A percentile compares a stretch with the other conserved stretches of the same genome.
Conservation (phyloP, 2,113 vertebrate species). For the Pica pica region DNA sequence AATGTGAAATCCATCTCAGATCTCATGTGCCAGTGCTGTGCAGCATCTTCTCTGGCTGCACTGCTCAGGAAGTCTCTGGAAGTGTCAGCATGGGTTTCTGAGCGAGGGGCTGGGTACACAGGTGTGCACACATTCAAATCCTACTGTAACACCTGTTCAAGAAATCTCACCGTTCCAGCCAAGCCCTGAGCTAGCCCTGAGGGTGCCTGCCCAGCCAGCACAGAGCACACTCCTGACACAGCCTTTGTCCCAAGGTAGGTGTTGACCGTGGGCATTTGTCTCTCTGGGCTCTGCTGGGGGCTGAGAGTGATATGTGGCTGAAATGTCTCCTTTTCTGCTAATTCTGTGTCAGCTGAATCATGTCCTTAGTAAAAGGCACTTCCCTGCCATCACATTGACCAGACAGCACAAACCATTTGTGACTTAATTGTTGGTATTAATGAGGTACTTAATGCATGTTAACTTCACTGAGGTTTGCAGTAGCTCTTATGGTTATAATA, state of each 20-base stretch:
- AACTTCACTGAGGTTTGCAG: neutral
- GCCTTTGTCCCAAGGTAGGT: neutral
- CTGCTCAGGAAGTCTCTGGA: neutral
- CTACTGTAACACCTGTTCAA: neutral
- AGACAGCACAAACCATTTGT: neutral
- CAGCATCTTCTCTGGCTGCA: neutral
- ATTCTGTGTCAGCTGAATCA: neutral
- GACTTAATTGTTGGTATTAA: neutral
- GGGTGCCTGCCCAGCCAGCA: neutral
- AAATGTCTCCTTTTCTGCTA: neutral
- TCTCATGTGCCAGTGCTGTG: neutral
- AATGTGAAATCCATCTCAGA: neutral
- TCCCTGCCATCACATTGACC: neutral
- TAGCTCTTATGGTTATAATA: neutral
- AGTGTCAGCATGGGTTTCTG: neutral
- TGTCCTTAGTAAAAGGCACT: neutral
- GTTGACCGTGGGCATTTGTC: rapidly evolving
- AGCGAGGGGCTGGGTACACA: neutral
- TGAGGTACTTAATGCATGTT: neutral
- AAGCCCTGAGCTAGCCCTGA: neutral
- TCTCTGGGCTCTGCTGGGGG: neutral
- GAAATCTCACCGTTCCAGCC: neutral
- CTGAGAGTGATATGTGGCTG: neutral
- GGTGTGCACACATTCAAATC: neutral
- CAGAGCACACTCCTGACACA: neutral